Percentiles rank a stretch among this genome's conserved stretches.
These are phyloP conservation scores for Epinotia brunnichana DNA, from an alignment of 2,888 invertebrate genomes.

Conservation along the genomic window DNA sequence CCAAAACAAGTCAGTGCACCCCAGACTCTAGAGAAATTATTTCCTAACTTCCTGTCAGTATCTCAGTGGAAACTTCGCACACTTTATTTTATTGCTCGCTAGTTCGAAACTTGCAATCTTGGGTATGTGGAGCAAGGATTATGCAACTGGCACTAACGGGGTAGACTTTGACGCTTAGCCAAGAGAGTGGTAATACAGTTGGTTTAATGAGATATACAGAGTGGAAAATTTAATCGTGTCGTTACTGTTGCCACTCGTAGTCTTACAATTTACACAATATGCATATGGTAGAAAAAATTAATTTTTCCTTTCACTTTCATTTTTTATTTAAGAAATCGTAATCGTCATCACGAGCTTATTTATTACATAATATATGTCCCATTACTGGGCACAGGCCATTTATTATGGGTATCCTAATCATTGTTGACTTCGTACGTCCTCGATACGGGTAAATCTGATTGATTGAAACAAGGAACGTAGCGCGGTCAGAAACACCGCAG, in stretches of 20 bases:
- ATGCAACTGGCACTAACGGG: slow-evolving; percentile 15
- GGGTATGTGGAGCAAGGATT: slow-evolving; percentile 29
- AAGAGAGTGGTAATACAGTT: slow-evolving; percentile 2
- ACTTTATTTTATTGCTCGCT: slow-evolving; percentile 37
- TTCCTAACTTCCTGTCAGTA: slow-evolving; percentile 35
- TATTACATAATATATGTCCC: no score
- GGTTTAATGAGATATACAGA: background rate
- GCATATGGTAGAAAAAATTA: no score
- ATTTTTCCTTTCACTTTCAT: no score
- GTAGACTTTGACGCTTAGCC: slow-evolving; percentile 16
- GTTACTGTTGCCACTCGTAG: background rate
- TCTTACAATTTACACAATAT: no score
- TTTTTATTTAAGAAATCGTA: no score
- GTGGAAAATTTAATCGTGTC: background rate
- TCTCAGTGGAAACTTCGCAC: slow-evolving; percentile 30
- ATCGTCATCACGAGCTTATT: no score
- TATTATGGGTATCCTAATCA: no score
- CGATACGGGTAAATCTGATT: background rate
- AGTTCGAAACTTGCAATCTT: slow-evolving; percentile 35
- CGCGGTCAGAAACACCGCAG: background rate
- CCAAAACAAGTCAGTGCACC: slow-evolving; percentile 17
- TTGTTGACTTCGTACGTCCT: background rate
- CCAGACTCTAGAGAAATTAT: slow-evolving; percentile 24
- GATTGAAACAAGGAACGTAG: background rate
- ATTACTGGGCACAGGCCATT: no score